A percentile compares a stretch with the other conserved stretches of the same genome.
phyloP scores from a whole-genome alignment of 2,113 vertebrate species.

The Eubucco bourcierii region DNA sequence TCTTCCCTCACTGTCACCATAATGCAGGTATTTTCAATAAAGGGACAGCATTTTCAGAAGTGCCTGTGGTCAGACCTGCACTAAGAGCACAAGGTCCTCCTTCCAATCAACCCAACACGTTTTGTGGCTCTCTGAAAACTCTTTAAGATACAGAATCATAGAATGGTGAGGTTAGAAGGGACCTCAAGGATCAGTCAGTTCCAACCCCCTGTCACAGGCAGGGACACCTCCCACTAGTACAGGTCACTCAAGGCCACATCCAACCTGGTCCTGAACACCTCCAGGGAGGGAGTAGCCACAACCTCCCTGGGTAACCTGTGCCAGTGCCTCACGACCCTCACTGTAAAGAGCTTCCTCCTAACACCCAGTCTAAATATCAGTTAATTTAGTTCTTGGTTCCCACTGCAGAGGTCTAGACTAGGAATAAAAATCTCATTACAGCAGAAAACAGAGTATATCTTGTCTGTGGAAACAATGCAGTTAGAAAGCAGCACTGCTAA shows the following conservation, averaged over 20 bases:
- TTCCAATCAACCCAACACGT: background rate
- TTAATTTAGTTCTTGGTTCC: background rate
- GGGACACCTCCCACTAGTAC: too few relatives aligned
- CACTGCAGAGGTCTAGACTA: background rate
- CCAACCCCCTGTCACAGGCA: too few relatives aligned
- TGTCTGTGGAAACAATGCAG: background rate
- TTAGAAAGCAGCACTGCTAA: background rate
- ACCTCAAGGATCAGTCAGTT: too few relatives aligned
- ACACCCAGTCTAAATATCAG: too few relatives aligned
- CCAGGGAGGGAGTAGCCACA: too few relatives aligned
- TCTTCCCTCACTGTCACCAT: background rate
- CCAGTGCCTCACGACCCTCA: too few relatives aligned
- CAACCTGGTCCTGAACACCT: too few relatives aligned
- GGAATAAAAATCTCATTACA: background rate
- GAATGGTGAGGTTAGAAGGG: too few relatives aligned
- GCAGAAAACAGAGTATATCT: background rate
- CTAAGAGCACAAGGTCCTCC: rapidly evolving
- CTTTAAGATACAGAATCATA: too few relatives aligned
- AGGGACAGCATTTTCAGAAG: background rate
- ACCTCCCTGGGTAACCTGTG: too few relatives aligned
- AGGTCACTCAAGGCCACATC: too few relatives aligned
- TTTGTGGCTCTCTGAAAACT: background rate
- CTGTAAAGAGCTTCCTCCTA: too few relatives aligned
- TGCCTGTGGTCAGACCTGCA: background rate
- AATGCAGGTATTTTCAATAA: background rate